These are phyloP conservation scores for Gorsachius goisagi DNA, from an alignment of 2,113 vertebrate genomes.

Conservation along the genomic window DNA sequence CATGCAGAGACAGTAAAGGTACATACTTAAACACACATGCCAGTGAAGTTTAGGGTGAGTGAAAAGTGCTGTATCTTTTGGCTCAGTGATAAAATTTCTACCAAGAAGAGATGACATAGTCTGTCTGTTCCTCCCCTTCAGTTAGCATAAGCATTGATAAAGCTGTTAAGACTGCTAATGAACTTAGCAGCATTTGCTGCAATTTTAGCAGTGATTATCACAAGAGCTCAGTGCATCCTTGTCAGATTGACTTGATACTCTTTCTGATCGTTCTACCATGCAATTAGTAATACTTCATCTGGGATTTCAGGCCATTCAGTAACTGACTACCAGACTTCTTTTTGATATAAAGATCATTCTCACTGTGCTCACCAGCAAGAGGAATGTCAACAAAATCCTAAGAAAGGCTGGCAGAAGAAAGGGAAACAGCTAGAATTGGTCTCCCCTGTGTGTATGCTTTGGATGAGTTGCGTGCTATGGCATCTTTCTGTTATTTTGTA, in stretches of 20 bases:
- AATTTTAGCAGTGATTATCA: background rate
- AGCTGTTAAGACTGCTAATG: background rate
- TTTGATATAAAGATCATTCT: background rate
- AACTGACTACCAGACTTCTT: background rate
- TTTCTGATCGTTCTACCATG: background rate
- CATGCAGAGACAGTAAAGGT: background rate
- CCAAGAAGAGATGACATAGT: background rate
- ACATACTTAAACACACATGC: background rate
- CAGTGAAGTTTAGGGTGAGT: background rate
- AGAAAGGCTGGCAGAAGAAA: background rate
- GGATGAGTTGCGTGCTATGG: background rate
- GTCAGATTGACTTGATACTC: background rate
- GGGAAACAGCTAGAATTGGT: background rate
- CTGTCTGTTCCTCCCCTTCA: background rate
- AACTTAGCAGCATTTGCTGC: background rate
- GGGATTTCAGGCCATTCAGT: background rate
- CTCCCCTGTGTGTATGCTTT: background rate
- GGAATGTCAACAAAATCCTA: background rate
- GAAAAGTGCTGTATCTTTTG: background rate
- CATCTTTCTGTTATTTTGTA: background rate
- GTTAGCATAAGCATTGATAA: background rate
- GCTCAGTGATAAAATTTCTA: background rate
- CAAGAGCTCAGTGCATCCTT: background rate
- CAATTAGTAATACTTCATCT: background rate
- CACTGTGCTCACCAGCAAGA: background rate